phyloP scores from a whole-genome alignment of 2,797 vertebrate genomes.

The Streptopelia turtur region DNA sequence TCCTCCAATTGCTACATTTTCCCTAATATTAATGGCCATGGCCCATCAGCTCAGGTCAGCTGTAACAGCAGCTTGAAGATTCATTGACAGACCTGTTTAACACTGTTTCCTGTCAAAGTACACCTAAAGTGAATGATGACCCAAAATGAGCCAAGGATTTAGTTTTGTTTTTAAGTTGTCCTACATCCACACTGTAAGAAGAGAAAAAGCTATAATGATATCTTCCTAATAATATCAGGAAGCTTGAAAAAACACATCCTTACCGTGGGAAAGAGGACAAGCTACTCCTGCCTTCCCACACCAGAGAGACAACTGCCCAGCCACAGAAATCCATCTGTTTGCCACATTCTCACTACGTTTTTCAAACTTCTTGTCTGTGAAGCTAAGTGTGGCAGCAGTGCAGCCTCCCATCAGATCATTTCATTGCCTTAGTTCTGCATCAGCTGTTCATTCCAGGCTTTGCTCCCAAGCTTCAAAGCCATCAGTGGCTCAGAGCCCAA shows the following conservation, averaged over 20 bases:
- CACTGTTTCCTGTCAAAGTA: background rate
- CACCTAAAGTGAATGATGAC: background rate
- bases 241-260: background rate
- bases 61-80: background rate
- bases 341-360: conserved; percentile 2
- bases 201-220: background rate
- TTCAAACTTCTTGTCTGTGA: conserved; percentile 11
- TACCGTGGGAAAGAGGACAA: background rate
- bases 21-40: background rate
- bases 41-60: background rate
- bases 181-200: background rate
- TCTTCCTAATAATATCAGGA: background rate
- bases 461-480: conserved; percentile 50
- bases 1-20: background rate
- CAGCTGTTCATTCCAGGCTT: conserved; percentile 53
- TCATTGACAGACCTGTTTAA: background rate
- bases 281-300: background rate
- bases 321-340: background rate
- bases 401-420: conserved; percentile 37
- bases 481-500: conserved; percentile 41
- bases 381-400: background rate
- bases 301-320: background rate
- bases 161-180: background rate
- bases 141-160: background rate
- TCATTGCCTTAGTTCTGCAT: conserved; percentile 43